Percentiles rank a stretch among this genome's conserved stretches.
Conservation (phyloP, 2,888 invertebrate genomes). For the Portevinia maculata region DNA sequence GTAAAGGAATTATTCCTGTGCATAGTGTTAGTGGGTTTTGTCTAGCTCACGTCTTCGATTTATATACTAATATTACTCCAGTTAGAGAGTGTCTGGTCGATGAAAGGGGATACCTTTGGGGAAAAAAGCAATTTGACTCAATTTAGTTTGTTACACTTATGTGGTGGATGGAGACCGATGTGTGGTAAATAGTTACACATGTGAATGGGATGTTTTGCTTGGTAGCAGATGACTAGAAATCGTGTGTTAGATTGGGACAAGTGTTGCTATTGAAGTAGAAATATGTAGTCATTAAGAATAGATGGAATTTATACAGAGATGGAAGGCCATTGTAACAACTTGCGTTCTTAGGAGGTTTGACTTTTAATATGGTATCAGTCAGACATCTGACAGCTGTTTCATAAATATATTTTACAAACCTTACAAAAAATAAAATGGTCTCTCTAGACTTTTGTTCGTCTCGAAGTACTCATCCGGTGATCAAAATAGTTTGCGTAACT, state of each 20-base stretch:
- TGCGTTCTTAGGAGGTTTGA: too few species aligned
- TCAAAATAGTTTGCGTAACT: too few species aligned
- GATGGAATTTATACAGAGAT: too few species aligned
- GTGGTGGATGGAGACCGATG: constrained; percentile 1
- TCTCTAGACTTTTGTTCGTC: too few species aligned
- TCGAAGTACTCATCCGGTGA: too few species aligned
- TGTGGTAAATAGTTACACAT: constrained; percentile 18
- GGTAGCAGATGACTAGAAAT: neutral
- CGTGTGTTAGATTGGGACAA: constrained; percentile 14
- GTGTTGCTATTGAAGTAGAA: too few species aligned
- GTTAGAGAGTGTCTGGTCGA: constrained; percentile 30
- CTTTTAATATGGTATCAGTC: too few species aligned
- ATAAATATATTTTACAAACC: too few species aligned
- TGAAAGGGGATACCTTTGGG: constrained; percentile 29
- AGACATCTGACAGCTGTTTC: too few species aligned
- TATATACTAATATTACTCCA: constrained; percentile 30
- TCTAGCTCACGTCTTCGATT: constrained; percentile 28
- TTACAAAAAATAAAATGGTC: too few species aligned
- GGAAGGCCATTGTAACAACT: too few species aligned
- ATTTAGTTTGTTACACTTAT: constrained; percentile 12
- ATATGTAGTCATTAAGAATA: too few species aligned
- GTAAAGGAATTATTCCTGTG: constrained; percentile 29
- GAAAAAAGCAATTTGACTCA: constrained; percentile 24
- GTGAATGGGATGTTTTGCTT: constrained; percentile 14
- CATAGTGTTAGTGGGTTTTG: constrained; percentile 6